Percentiles rank a stretch among this genome's conserved stretches.
Evolutionary conservation across 2,797 vertebrate genomes (phyloP).

Genomic region (Semotilus atromaculatus): DNA sequence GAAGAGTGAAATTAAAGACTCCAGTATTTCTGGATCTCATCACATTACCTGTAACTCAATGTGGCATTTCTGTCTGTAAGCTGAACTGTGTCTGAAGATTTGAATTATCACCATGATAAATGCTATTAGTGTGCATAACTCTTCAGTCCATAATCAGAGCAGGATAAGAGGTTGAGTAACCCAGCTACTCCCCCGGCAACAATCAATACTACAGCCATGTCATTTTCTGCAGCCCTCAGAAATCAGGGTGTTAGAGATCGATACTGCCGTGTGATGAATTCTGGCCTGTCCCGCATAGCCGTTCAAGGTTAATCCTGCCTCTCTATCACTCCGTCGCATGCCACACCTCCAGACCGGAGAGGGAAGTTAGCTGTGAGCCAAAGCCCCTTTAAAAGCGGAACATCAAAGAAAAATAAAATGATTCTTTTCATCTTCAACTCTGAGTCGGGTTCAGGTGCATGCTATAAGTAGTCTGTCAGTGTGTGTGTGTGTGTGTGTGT

Average conservation of each 20-base stretch:
- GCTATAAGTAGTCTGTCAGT: slow-evolving; percentile 40
- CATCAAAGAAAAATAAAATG: slow-evolving; percentile 51
- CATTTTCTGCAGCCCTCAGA: slow-evolving; percentile 58
- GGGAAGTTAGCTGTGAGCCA: slow-evolving; percentile 32
- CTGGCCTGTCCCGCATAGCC: slow-evolving; percentile 42
- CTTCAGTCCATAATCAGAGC: slow-evolving; percentile 45
- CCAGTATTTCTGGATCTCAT: not conserved
- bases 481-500: slow-evolving; percentile 4
- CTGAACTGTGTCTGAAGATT: slow-evolving; percentile 23
- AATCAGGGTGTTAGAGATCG: slow-evolving; percentile 54
- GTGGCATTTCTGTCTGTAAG: slow-evolving; percentile 7
- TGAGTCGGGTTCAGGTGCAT: slow-evolving; percentile 27
- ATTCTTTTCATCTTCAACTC: slow-evolving; percentile 39
- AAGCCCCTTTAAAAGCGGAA: slow-evolving; percentile 50
- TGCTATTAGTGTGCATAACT: slow-evolving; percentile 41
- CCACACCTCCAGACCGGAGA: slow-evolving; percentile 31
- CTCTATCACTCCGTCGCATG: slow-evolving; percentile 39
- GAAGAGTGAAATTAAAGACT: not conserved
- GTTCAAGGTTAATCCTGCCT: slow-evolving; percentile 60
- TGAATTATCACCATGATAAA: slow-evolving; percentile 40
- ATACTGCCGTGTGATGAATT: slow-evolving; percentile 56
- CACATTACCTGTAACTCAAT: slow-evolving; percentile 19
- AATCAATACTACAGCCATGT: slow-evolving; percentile 55
- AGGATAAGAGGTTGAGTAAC: slow-evolving; percentile 36
- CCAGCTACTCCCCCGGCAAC: slow-evolving; percentile 35